A percentile compares a stretch with the other conserved stretches of the same genome.
phyloP scores from a whole-genome alignment of 1,140 invertebrate species.

The Lerema accius region DNA sequence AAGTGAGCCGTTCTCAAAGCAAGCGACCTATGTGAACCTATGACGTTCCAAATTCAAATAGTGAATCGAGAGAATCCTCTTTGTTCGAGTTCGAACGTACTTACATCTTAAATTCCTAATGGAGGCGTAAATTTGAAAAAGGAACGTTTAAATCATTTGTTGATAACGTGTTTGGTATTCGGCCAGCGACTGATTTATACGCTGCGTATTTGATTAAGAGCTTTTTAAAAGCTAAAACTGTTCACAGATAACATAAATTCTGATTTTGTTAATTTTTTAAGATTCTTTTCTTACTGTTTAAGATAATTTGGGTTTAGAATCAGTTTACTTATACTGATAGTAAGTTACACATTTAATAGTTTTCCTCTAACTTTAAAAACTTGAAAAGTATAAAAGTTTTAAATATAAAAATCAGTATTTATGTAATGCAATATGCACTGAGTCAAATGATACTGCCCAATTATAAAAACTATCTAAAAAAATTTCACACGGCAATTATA shows the following conservation, averaged over 20 bases:
- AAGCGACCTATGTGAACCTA: conserved; percentile 60
- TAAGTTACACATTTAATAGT: background rate
- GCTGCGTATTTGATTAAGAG: conserved; percentile 19
- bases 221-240: conserved; percentile 14
- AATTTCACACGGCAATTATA: conserved; percentile 65
- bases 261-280: conserved; percentile 1
- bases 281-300: background rate
- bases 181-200: conserved; percentile 30
- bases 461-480: conserved; percentile 44
- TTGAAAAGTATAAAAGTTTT: conserved; percentile 1
- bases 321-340: background rate
- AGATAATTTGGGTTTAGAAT: background rate
- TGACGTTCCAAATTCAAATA: conserved; percentile 62
- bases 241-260: conserved; percentile 16
- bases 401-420: conserved; percentile 4
- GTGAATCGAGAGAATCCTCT: conserved; percentile 53
- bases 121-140: conserved; percentile 44
- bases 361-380: background rate
- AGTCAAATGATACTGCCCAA: background rate
- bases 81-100: conserved; percentile 46
- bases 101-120: conserved; percentile 29
- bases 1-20: conserved; percentile 62
- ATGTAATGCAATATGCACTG: background rate
- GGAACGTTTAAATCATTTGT: conserved; percentile 32
- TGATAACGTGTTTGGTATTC: conserved; percentile 27